Evolutionary conservation across 2,888 invertebrate species (phyloP).

Genomic region (Macrosoma leucophasiata): DNA sequence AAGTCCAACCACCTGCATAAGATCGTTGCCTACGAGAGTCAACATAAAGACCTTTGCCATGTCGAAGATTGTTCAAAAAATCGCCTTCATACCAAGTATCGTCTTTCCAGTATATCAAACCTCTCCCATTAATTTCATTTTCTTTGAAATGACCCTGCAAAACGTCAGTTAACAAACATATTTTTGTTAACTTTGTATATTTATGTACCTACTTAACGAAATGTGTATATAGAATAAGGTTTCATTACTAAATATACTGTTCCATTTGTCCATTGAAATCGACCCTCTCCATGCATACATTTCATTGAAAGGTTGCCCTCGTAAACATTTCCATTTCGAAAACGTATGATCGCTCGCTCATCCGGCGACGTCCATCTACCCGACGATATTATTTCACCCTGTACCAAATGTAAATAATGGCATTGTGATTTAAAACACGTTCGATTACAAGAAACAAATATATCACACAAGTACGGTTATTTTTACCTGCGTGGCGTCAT

Average conservation of each 20-base stretch:
- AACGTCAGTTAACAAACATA: too few relatives aligned
- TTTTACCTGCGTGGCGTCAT: constrained; percentile 34
- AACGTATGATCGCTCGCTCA: constrained; percentile 65
- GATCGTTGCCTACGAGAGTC: constrained; percentile 53
- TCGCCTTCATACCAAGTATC: constrained; percentile 76
- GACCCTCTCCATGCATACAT: constrained; percentile 76
- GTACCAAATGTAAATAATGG: constrained; percentile 1
- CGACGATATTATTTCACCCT: constrained; percentile 35
- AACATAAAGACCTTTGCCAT: constrained; percentile 71
- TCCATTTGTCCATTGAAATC: constrained; percentile 76
- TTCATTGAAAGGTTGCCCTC: constrained; percentile 71
- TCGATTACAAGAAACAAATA: too few relatives aligned
- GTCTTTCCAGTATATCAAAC: constrained; percentile 71
- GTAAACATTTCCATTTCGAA: constrained; percentile 75
- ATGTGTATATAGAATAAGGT: too few relatives aligned
- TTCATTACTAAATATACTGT: constrained; percentile 66
- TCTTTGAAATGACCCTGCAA: constrained; percentile 73
- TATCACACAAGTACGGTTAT: too few relatives aligned
- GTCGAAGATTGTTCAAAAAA: constrained; percentile 71
- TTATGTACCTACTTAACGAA: too few relatives aligned
- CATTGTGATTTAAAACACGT: too few relatives aligned
- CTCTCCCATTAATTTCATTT: constrained; percentile 73
- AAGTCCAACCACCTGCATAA: constrained; percentile 65
- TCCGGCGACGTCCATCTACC: constrained; percentile 54
- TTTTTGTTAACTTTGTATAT: too few relatives aligned